Base-by-base conservation (phyloP, 2,113 vertebrate genomes). In the Lophius piscatorius region DNA sequence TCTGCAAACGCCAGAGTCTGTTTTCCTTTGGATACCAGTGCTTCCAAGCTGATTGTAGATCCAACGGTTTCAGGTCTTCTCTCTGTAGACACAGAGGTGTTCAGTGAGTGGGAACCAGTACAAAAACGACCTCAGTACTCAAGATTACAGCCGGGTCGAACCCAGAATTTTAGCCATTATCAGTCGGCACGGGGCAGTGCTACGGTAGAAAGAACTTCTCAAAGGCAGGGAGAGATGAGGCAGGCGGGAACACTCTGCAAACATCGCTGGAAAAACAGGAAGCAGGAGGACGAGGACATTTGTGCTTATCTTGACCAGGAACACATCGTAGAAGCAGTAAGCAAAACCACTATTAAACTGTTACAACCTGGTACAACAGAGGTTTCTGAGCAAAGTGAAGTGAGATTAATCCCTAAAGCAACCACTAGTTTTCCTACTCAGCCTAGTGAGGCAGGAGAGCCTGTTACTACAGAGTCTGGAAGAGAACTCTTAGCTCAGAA, bases 1-100 rank as follows among this genome's bases (percentile, higher is more conserved):
- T 66, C 73, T 12, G 50, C 45, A 44, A 65, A 83, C 29, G 55
- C 69, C 20, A 49, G 60, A 55, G 10, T 36, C 39, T 34, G 36
- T 55, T 38, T 40, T 26, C 17, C 31, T 1, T 33, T 57, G n/a
- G 45, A 56, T 23, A 26, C 23, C 38, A 36, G 21, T 49, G 28
- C 17, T 17, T 9, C 50, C 41, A 26, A 40, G 33, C 38, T 12
- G 3, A 36, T 36, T 31, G 28, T 20, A 1, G 35, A 12, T 60
- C 31, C 46, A 16, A n/a, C 42, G 2, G 28, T 26, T 35, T 41
- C 33, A 39, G 11, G 18, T 6, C n/a, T 13, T 10, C 21, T 5
- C 5, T 11, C 34, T 20, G 20, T 35, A 36, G 45, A 28, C 28
- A 17, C 42, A 29, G 34, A 45, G n/a, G n/a, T n/a, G n/a, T n/a